Conservation (phyloP, 1,140 invertebrate species). For the Drosophila kepulauana region DNA sequence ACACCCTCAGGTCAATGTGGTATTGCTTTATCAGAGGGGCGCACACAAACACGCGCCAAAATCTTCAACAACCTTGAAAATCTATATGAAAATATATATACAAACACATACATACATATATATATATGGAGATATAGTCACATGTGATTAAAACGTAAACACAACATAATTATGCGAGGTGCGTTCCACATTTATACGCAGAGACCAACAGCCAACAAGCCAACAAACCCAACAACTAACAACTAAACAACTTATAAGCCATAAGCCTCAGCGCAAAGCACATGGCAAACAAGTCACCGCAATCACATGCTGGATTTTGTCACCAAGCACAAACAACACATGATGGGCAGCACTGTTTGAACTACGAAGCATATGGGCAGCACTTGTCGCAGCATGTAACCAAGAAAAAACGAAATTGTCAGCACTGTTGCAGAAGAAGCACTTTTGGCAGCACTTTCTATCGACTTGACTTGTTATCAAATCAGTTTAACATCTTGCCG, state of each 20-base stretch:
- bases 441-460: too few relatives aligned
- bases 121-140: background rate
- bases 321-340: background rate
- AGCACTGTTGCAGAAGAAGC: too few relatives aligned
- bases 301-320: background rate
- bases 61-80: slow-evolving; percentile 63
- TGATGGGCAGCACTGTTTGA: background rate
- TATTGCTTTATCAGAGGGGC: slow-evolving; percentile 46
- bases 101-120: slow-evolving; percentile 4
- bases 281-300: slow-evolving; percentile 11
- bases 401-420: too few relatives aligned
- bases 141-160: slow-evolving; percentile 62
- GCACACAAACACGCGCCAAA: slow-evolving; percentile 63
- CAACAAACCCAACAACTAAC: too few relatives aligned
- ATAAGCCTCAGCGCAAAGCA: background rate
- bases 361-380: background rate
- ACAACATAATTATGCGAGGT: slow-evolving; percentile 40
- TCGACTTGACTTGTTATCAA: too few relatives aligned
- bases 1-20: slow-evolving; percentile 4
- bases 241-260: background rate
- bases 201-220: background rate
- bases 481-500: background rate
- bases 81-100: slow-evolving; percentile 29
- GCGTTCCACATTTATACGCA: slow-evolving; percentile 17
- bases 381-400: background rate